Base-by-base conservation (phyloP, 2,113 vertebrate species). In the Zapornia atra region DNA sequence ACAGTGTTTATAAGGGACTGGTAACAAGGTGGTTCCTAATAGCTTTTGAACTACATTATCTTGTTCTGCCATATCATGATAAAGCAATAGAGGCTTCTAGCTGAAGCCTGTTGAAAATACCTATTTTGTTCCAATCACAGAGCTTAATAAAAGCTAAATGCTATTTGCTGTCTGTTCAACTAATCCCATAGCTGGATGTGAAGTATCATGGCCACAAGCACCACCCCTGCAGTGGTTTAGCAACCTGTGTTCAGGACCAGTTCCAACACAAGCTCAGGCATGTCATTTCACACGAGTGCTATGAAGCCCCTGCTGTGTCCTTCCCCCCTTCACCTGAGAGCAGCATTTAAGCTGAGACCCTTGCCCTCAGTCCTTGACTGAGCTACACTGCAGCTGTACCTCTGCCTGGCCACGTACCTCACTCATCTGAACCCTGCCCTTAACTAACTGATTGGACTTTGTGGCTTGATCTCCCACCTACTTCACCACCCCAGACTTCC, bases 11-110 rank as follows among this genome's bases (percentile, higher is more conserved):
- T 31, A 42, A 86, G 20, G 68, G 65, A 75, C 64, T 38, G 68
- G 19, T 83, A 92, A 90, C 88, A 88, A 92, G 75, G 76, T 78
- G 80, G 36, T 12, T 93, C 73, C 61, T 68, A 79, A 87, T 36
- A 94, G 81, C 76, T 86, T 71, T 81, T 68, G 66, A 70, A 84
- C 17, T 25, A n/a, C 38, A 14, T 88, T 80, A 90, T 70, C 80
- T 86, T 54, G 28, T 78, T 92, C 60, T 88, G 54, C 92, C 20
- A 5, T 81, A 86, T 88, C 83, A 78, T 1, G 1, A 65, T 46
- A 86, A 34, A 88, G 71, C 82, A 90, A 73, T 44, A 71, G 73
- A 42, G 11, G 51, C 48, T 72, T 31, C 70, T 72, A 76, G 63
- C 73, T 64, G 75, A 87, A 95, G 70, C 48, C 57, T 71, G 48